phyloP scores from a whole-genome alignment of 2,888 invertebrate genomes.

The Leucozona laternaria region DNA sequence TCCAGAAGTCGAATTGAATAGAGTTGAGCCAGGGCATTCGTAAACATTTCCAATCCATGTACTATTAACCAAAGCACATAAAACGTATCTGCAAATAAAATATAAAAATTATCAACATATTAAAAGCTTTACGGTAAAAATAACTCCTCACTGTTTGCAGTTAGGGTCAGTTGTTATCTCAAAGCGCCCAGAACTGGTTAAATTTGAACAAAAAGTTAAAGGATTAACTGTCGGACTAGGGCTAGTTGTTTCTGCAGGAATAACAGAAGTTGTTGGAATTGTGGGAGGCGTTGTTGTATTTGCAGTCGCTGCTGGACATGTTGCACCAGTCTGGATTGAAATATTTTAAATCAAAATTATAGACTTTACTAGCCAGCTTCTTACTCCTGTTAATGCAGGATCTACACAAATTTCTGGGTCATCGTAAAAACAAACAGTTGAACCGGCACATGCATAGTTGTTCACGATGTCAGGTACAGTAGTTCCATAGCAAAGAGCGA shows the following conservation, averaged over 20 bases:
- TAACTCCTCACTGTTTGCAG: slow-evolving; percentile 25
- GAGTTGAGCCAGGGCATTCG: slow-evolving; percentile 42
- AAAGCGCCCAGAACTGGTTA: slow-evolving; percentile 18
- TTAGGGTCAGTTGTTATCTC: slow-evolving; percentile 22
- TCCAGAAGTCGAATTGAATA: slow-evolving; percentile 21
- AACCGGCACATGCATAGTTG: slow-evolving; percentile 12
- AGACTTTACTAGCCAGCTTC: background rate
- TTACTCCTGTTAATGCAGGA: slow-evolving; percentile 39
- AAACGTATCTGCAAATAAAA: slow-evolving; percentile 32
- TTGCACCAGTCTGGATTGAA: slow-evolving; percentile 34
- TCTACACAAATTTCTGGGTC: slow-evolving; percentile 41
- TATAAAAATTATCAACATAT: background rate
- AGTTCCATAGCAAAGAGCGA: slow-evolving; percentile 46
- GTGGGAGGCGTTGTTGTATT: background rate
- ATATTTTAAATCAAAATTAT: background rate
- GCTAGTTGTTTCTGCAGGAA: background rate
- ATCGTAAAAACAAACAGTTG: slow-evolving; percentile 42
- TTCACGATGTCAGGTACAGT: background rate
- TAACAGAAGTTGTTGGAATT: background rate
- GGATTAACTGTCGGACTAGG: slow-evolving; percentile 22
- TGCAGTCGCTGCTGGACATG: slow-evolving; percentile 28
- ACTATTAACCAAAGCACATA: slow-evolving; percentile 3
- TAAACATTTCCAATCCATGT: slow-evolving; percentile 44
- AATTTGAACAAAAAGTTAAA: slow-evolving; percentile 15
- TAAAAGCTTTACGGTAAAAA: background rate